phyloP scores from a whole-genome alignment of 2,113 vertebrate species.

The Grallaria varia region DNA sequence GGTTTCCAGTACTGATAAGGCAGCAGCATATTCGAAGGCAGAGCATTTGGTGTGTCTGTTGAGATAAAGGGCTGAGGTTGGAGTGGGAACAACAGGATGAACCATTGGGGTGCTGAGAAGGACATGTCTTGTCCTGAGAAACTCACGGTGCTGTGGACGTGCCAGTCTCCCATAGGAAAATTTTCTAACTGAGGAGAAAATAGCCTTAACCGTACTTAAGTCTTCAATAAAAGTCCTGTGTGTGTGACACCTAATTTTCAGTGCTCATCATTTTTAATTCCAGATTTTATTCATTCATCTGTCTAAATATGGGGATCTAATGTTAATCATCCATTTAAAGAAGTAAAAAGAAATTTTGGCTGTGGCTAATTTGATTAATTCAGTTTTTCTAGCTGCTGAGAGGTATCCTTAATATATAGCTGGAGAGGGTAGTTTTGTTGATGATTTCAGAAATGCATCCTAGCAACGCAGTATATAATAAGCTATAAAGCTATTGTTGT shows the following conservation, averaged over 20 bases:
- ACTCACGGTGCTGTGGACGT: fast-evolving
- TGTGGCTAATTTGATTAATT: background rate
- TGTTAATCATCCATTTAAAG: background rate
- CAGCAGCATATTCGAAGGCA: background rate
- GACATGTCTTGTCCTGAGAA: background rate
- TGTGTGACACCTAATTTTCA: background rate
- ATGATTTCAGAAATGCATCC: conserved; percentile 2
- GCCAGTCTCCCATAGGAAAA: background rate
- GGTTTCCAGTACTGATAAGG: background rate
- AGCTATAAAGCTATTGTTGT: background rate
- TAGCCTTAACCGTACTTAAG: background rate
- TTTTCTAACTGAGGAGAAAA: background rate
- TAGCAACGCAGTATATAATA: background rate
- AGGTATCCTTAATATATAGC: background rate
- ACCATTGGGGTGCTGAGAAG: fast-evolving
- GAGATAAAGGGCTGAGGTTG: background rate
- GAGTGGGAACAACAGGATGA: background rate
- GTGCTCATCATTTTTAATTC: background rate
- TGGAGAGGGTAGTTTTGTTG: background rate
- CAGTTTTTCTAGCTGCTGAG: background rate
- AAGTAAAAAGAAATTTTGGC: background rate
- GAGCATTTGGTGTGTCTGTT: background rate
- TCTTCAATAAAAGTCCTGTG: background rate
- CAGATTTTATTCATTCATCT: background rate
- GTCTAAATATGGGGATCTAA: background rate